These are phyloP conservation scores for Drosophila engyochracea DNA, from an alignment of 2,888 invertebrate genomes.

Conservation along the genomic window DNA sequence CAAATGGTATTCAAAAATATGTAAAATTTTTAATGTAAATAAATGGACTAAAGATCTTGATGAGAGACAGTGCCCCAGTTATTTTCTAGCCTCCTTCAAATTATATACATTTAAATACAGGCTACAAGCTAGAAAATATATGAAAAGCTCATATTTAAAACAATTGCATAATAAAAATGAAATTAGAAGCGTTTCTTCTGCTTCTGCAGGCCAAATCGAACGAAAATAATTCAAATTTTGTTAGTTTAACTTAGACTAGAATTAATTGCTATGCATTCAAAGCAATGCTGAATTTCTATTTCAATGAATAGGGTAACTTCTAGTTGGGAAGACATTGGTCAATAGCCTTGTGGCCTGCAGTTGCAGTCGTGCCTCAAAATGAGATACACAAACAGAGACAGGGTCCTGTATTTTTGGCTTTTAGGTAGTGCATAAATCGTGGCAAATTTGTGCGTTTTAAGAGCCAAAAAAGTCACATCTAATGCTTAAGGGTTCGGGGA, in stretches of 20 bases:
- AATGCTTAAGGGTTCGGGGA: neutral
- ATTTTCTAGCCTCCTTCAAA: neutral
- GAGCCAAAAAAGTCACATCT: conserved; percentile 33
- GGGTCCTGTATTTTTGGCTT: conserved; percentile 12
- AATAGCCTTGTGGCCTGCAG: neutral
- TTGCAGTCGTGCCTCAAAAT: conserved; percentile 19
- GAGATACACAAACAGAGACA: conserved; percentile 23
- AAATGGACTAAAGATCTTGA: neutral
- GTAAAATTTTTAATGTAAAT: neutral
- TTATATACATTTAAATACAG: neutral
- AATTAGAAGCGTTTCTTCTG: neutral
- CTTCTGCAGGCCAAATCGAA: neutral
- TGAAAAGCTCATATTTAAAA: neutral
- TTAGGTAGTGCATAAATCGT: conserved; percentile 56
- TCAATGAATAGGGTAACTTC: neutral
- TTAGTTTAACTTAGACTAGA: neutral
- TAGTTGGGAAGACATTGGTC: neutral
- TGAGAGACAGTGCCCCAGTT: neutral
- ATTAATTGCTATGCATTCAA: neutral
- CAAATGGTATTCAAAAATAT: neutral
- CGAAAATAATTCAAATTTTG: neutral
- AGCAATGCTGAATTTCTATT: neutral
- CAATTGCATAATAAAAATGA: neutral
- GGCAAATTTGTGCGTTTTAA: conserved; percentile 57
- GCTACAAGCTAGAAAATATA: neutral